These are phyloP conservation scores for Valencia hispanica DNA, from an alignment of 2,797 vertebrate species.

Conservation along the genomic window DNA sequence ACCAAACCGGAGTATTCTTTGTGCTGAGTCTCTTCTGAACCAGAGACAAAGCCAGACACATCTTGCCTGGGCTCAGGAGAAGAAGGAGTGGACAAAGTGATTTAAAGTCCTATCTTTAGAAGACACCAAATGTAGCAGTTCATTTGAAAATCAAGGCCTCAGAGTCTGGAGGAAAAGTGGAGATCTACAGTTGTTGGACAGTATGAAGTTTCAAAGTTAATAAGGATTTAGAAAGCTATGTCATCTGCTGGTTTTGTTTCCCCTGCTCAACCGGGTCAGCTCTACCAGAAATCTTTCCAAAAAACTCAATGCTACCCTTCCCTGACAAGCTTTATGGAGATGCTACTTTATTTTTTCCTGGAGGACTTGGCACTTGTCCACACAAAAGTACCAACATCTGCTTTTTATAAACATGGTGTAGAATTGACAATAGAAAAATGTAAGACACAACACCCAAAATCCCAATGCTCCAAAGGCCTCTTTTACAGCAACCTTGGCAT, in stretches of 20 bases:
- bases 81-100: neutral
- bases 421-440: too few relatives aligned
- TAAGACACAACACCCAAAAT: too few relatives aligned
- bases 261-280: neutral
- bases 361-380: too few relatives aligned
- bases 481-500: too few relatives aligned
- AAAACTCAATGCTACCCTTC: neutral
- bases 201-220: too few relatives aligned
- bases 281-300: neutral
- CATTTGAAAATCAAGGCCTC: neutral
- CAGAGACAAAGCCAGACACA: neutral
- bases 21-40: neutral
- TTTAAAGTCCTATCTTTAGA: neutral
- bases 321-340: neutral
- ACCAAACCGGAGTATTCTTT: neutral
- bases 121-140: neutral
- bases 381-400: too few relatives aligned
- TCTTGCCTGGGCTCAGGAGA: neutral
- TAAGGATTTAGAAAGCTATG: neutral
- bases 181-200: neutral
- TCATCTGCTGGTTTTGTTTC: neutral
- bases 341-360: neutral
- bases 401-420: too few relatives aligned
- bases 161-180: neutral
- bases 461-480: too few relatives aligned